Percentiles rank a stretch among this genome's conserved stretches.
These are phyloP conservation scores for Cyclopterus lumpus DNA, from an alignment of 2,797 vertebrate genomes.

Conservation along the genomic window DNA sequence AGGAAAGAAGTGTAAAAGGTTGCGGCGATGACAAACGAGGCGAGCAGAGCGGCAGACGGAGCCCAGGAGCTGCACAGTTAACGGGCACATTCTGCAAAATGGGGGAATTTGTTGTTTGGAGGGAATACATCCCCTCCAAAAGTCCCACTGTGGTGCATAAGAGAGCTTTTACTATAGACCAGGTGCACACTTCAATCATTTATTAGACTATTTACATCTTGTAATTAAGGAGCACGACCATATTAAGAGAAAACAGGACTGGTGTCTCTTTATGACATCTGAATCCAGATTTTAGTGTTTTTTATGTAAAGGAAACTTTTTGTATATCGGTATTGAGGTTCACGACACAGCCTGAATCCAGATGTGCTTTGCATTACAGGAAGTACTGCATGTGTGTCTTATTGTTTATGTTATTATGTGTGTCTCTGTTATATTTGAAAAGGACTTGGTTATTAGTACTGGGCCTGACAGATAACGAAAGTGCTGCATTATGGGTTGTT, in stretches of 20 bases:
- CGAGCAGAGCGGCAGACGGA: not conserved
- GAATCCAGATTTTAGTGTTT: not conserved
- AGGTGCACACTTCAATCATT: constrained; percentile 36
- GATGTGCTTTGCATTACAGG: not conserved
- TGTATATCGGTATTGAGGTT: not conserved
- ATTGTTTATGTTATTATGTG: no score
- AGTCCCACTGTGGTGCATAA: not conserved
- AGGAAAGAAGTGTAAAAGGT: constrained; percentile 24
- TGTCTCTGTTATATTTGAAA: not conserved
- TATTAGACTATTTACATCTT: constrained; percentile 28
- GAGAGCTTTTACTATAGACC: constrained; percentile 32
- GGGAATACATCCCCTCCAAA: constrained; percentile 16
- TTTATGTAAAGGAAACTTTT: no score
- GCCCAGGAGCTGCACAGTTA: constrained; percentile 18
- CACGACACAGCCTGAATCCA: not conserved
- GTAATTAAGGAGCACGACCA: constrained; percentile 35
- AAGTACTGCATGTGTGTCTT: not conserved
- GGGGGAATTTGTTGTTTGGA: constrained; percentile 29
- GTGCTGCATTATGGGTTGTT: not conserved
- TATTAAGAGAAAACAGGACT: constrained; percentile 20
- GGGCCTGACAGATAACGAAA: not conserved
- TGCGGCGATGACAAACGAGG: constrained; percentile 22
- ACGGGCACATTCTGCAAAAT: constrained; percentile 1
- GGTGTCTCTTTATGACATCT: no score
- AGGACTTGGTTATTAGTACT: not conserved